phyloP scores from a whole-genome alignment of 2,113 vertebrate genomes.

The Tenebrosternarchus preto region DNA sequence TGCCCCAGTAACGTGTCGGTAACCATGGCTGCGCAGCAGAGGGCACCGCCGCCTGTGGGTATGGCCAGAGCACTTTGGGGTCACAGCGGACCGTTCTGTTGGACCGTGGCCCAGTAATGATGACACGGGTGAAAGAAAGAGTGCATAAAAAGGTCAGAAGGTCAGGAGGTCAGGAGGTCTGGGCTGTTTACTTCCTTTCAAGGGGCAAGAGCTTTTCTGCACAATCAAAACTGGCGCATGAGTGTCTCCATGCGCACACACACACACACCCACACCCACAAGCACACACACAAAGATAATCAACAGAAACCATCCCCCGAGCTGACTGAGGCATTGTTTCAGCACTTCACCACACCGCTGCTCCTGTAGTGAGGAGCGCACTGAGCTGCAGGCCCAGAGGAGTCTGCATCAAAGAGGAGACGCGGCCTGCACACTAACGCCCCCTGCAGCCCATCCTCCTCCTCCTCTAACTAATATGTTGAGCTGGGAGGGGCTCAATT shows the following conservation, averaged over 20 bases:
- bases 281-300: background rate
- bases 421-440: too few relatives aligned
- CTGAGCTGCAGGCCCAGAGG: too few relatives aligned
- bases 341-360: background rate
- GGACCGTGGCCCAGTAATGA: background rate
- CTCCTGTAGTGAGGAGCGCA: constrained; percentile 37
- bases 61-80: too few relatives aligned
- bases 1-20: constrained; percentile 28
- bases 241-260: constrained; percentile 3
- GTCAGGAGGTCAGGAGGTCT: constrained; percentile 54
- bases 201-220: constrained; percentile 39
- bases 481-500: background rate
- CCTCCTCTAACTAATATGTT: background rate
- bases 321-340: constrained; percentile 3
- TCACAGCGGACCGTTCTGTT: background rate
- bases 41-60: too few relatives aligned
- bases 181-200: constrained; percentile 40
- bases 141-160: constrained; percentile 27
- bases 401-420: too few relatives aligned
- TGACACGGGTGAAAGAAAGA: constrained; percentile 15
- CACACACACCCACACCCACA: background rate
- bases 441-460: too few relatives aligned
- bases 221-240: constrained; percentile 45
- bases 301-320: constrained; percentile 28
- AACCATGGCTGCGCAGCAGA: too few relatives aligned